Percentiles rank a stretch among this genome's conserved stretches.
These are phyloP conservation scores for Novumbra hubbsi DNA, from an alignment of 2,797 vertebrate genomes.

Conservation along the genomic window DNA sequence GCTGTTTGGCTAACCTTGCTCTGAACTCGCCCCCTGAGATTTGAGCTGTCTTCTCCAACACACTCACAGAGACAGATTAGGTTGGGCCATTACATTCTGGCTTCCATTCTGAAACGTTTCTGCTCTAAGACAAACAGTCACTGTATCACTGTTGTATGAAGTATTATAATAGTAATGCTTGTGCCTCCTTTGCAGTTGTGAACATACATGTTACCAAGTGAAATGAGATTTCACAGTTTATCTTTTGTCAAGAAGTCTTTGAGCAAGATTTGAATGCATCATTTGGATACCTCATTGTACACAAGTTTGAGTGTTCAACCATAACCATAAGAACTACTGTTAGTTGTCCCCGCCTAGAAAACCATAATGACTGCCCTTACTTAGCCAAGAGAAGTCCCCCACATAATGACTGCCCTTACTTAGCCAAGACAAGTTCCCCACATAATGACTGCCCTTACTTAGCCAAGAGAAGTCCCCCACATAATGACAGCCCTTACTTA, in stretches of 20 bases:
- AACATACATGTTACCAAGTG: background rate
- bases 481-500: no score
- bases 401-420: no score
- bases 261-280: background rate
- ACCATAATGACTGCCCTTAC: no score
- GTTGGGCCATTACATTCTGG: background rate
- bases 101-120: background rate
- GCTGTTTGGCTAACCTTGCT: conserved; percentile 96
- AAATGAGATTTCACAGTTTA: background rate
- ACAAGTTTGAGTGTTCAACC: background rate
- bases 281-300: background rate
- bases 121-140: background rate
- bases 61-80: conserved; percentile 21
- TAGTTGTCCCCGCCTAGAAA: background rate
- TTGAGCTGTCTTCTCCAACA: conserved; percentile 76
- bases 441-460: no score
- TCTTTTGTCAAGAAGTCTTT: background rate
- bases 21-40: conserved; percentile 90
- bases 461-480: no score
- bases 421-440: no score
- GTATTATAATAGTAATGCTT: background rate
- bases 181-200: background rate
- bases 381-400: no score
- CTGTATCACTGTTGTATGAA: background rate
- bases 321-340: background rate